These are phyloP conservation scores for Nyctalus aviator DNA, from an alignment of 2,797 vertebrate species.

Conservation along the genomic window DNA sequence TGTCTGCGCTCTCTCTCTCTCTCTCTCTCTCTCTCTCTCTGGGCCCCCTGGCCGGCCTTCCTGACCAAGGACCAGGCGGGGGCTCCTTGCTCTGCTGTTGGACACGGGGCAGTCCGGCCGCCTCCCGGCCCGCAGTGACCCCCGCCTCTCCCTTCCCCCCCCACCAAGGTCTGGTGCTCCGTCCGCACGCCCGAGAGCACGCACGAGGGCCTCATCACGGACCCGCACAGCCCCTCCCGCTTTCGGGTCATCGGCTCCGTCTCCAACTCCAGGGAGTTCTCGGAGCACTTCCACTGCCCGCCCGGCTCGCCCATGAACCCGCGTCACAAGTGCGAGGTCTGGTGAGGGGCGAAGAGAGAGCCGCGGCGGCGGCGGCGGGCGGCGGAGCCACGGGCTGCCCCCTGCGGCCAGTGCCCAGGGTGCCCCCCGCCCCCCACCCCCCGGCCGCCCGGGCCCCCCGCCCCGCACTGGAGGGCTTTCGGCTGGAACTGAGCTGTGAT, in stretches of 20 bases:
- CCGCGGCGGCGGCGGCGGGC: background rate
- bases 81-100: background rate
- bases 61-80: background rate
- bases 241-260: constrained; percentile 96
- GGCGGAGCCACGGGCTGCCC: accelerated
- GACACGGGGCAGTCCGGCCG: accelerated
- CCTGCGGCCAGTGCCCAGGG: background rate
- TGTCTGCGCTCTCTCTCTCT: background rate
- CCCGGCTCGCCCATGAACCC: constrained; percentile 95
- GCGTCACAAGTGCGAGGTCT: constrained; percentile 95
- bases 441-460: background rate
- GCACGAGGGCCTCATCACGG: constrained; percentile 96
- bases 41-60: background rate
- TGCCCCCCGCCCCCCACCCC: constrained; percentile 19
- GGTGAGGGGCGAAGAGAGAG: constrained; percentile 86
- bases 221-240: constrained; percentile 97
- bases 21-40: background rate
- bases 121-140: background rate
- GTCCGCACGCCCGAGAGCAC: constrained; percentile 97
- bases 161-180: constrained; percentile 95
- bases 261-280: constrained; percentile 96
- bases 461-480: background rate
- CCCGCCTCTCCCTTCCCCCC: accelerated
- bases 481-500: accelerated
- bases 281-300: constrained; percentile 94